Conservation (phyloP, 1,140 invertebrate species). For the Tachypleus tridentatus region DNA sequence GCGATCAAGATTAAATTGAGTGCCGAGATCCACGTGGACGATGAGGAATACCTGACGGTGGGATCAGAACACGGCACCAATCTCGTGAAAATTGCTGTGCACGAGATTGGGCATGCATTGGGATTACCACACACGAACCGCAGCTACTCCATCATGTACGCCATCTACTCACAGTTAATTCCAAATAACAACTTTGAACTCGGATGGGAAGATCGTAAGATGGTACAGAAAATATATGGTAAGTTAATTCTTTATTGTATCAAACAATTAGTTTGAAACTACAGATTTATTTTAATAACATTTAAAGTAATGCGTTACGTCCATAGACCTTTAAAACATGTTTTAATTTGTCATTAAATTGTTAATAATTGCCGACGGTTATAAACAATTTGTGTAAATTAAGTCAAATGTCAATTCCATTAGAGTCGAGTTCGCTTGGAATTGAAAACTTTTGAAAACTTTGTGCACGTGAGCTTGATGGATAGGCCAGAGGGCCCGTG, state of each 20-base stretch:
- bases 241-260: background rate
- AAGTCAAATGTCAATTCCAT: too few relatives aligned
- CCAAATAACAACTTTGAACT: constrained; percentile 31
- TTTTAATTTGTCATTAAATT: too few relatives aligned
- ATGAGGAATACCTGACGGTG: constrained; percentile 34
- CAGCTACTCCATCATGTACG: constrained; percentile 35
- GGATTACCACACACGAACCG: constrained; percentile 32
- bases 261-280: too few relatives aligned
- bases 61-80: constrained; percentile 21
- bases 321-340: too few relatives aligned
- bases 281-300: too few relatives aligned
- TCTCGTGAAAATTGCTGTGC: constrained; percentile 31
- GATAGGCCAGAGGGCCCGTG: too few relatives aligned
- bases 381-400: too few relatives aligned
- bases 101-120: constrained; percentile 37
- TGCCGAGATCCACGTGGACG: constrained; percentile 37
- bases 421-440: too few relatives aligned
- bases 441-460: too few relatives aligned
- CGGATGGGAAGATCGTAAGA: constrained; percentile 31
- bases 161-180: constrained; percentile 29
- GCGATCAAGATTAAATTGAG: constrained; percentile 26
- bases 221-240: constrained; percentile 33
- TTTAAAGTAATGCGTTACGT: too few relatives aligned
- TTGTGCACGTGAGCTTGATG: too few relatives aligned
- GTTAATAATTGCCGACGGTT: too few relatives aligned